A percentile compares a stretch with the other conserved stretches of the same genome.
Evolutionary conservation across 2,888 invertebrate genomes (phyloP).

Genomic region (Parasteatoda lunata): DNA sequence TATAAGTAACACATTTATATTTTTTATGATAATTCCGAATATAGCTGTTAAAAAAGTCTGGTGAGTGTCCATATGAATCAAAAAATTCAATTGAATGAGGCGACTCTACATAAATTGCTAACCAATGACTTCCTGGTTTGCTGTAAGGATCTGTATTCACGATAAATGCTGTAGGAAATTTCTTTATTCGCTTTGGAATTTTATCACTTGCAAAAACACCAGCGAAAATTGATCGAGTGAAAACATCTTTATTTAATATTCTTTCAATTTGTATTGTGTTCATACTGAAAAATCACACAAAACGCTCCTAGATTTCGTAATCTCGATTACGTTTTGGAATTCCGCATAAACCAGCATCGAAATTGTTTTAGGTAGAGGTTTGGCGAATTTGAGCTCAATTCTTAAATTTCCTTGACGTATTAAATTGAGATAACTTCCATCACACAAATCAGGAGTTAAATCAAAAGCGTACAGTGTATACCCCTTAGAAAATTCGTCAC

Average conservation of each 20-base stretch:
- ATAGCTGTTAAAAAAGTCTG: background rate
- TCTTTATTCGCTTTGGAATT: background rate
- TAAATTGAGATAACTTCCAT: background rate
- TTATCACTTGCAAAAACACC: conserved; percentile 19
- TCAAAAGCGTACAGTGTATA: background rate
- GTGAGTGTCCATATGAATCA: background rate
- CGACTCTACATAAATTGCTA: too few species aligned
- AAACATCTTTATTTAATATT: background rate
- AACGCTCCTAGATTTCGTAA: background rate
- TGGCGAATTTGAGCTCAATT: background rate
- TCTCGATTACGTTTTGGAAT: conserved; percentile 16
- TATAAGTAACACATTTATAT: background rate
- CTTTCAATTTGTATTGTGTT: background rate
- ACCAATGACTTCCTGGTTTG: background rate
- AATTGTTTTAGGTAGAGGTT: background rate
- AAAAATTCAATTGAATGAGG: too few species aligned
- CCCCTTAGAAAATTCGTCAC: background rate
- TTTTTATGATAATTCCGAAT: background rate
- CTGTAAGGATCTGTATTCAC: background rate
- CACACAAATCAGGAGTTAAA: background rate
- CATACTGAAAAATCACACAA: conserved; percentile 16
- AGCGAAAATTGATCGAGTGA: background rate
- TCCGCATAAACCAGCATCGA: background rate
- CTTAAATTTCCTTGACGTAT: background rate
- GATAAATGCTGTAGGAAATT: conserved; percentile 2